These are phyloP conservation scores for Perca fluviatilis DNA, from an alignment of 2,113 vertebrate species.

Conservation along the genomic window DNA sequence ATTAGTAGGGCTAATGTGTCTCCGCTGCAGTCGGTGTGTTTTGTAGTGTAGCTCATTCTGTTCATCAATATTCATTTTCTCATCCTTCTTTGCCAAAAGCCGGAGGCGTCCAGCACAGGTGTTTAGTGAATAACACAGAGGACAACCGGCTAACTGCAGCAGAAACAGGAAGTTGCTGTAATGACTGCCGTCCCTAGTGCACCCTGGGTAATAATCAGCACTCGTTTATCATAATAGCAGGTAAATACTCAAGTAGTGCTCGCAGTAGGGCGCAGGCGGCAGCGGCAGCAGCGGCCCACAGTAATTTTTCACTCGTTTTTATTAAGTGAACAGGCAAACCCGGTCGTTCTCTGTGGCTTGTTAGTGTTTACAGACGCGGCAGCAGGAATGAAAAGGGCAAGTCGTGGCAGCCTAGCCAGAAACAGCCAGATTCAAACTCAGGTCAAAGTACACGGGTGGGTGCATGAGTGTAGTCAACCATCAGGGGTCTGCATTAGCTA, in stretches of 20 bases:
- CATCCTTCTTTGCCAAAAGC: constrained; percentile 67
- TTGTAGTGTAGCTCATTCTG: constrained; percentile 21
- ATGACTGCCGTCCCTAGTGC: constrained; percentile 79
- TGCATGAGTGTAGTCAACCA: constrained; percentile 40
- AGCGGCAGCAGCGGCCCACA: constrained; percentile 35
- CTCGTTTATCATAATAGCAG: constrained; percentile 82
- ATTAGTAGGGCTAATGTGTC: background rate
- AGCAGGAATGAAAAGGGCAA: constrained; percentile 59
- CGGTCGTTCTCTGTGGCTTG: constrained; percentile 17
- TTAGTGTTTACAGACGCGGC: constrained; percentile 52
- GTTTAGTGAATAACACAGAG: constrained; percentile 70
- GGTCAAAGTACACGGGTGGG: constrained; percentile 16
- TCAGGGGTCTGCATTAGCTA: constrained; percentile 41
- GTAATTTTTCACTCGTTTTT: constrained; percentile 63
- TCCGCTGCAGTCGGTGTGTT: background rate
- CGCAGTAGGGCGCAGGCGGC: constrained; percentile 61
- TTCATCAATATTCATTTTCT: constrained; percentile 72
- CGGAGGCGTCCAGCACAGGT: constrained; percentile 75
- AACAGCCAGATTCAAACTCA: constrained; percentile 29
- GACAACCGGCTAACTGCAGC: constrained; percentile 70
- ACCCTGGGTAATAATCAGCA: constrained; percentile 81
- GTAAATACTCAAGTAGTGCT: constrained; percentile 71
- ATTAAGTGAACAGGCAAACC: constrained; percentile 35
- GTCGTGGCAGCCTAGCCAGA: constrained; percentile 22
- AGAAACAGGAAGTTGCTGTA: constrained; percentile 74